A percentile compares a stretch with the other conserved stretches of the same genome.
Conservation (phyloP, 92 coral and sea anemone species). For the Epizoanthus ramosus region DNA sequence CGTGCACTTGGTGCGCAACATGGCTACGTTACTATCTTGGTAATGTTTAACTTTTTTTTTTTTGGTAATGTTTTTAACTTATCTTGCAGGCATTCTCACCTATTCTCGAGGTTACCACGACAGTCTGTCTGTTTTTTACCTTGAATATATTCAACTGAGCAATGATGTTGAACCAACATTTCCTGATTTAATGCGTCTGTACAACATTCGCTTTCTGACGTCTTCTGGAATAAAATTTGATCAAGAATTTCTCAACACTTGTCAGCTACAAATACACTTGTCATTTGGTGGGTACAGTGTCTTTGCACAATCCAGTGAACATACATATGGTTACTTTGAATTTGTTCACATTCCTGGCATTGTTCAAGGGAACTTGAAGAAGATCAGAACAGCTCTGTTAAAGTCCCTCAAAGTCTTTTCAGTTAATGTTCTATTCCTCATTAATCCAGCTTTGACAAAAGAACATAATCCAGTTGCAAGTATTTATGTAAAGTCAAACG, state of each 20-base stretch:
- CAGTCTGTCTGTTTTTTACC: slow-evolving; percentile 65
- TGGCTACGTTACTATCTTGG: no score
- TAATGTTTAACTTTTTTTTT: neutral
- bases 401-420: slow-evolving; percentile 47
- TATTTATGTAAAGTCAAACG: slow-evolving; percentile 29
- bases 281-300: slow-evolving; percentile 33
- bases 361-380: slow-evolving; percentile 69
- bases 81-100: slow-evolving; percentile 58
- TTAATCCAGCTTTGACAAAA: slow-evolving; percentile 51
- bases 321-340: slow-evolving; percentile 73
- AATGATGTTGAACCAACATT: slow-evolving; percentile 56
- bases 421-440: slow-evolving; percentile 44
- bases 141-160: slow-evolving; percentile 61
- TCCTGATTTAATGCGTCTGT: slow-evolving; percentile 71
- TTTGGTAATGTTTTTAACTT: neutral
- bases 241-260: slow-evolving; percentile 48
- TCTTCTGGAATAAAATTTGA: slow-evolving; percentile 44
- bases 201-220: slow-evolving; percentile 68
- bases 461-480: slow-evolving; percentile 16
- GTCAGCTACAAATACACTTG: slow-evolving; percentile 55
- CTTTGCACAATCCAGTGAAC: slow-evolving; percentile 48
- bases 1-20: no score
- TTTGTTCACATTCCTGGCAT: slow-evolving; percentile 68
- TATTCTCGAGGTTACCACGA: slow-evolving; percentile 85
- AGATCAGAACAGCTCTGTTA: slow-evolving; percentile 57